These are phyloP conservation scores for Chrysodeixis includens DNA, from an alignment of 2,888 invertebrate species.

Conservation along the genomic window DNA sequence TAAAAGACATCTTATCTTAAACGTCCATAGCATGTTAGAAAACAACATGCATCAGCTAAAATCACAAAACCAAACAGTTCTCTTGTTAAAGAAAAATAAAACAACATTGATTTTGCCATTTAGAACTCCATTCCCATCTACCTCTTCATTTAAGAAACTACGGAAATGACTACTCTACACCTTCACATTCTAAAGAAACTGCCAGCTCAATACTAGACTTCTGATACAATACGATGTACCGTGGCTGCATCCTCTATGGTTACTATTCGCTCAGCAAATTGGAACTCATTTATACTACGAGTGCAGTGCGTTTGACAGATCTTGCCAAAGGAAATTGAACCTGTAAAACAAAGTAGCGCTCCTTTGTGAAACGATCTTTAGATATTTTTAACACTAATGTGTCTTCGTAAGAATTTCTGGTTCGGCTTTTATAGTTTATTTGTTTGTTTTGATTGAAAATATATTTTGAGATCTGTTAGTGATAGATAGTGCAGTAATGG, in stretches of 20 bases:
- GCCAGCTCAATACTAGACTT: not conserved
- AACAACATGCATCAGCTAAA: too few species aligned
- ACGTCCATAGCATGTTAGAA: too few species aligned
- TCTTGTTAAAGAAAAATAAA: too few species aligned
- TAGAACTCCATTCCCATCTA: too few species aligned
- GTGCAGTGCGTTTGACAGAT: constrained; percentile 48
- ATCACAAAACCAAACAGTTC: too few species aligned
- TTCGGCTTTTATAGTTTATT: not conserved
- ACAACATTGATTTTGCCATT: too few species aligned
- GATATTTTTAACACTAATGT: constrained; percentile 18
- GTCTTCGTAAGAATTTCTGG: constrained; percentile 8
- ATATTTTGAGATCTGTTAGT: not conserved
- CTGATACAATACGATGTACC: not conserved
- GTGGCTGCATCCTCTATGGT: not conserved
- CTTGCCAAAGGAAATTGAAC: constrained; percentile 23
- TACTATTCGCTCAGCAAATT: constrained; percentile 38
- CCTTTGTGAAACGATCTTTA: constrained; percentile 11
- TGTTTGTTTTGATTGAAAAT: not conserved
- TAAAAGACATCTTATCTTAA: too few species aligned
- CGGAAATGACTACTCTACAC: not conserved
- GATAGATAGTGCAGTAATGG: too few species aligned
- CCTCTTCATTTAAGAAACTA: too few species aligned
- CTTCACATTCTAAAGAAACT: not conserved
- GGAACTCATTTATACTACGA: constrained; percentile 47
- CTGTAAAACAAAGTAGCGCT: constrained; percentile 16